phyloP scores from a whole-genome alignment of 1,140 invertebrate genomes.

The Nasonia vitripennis region DNA sequence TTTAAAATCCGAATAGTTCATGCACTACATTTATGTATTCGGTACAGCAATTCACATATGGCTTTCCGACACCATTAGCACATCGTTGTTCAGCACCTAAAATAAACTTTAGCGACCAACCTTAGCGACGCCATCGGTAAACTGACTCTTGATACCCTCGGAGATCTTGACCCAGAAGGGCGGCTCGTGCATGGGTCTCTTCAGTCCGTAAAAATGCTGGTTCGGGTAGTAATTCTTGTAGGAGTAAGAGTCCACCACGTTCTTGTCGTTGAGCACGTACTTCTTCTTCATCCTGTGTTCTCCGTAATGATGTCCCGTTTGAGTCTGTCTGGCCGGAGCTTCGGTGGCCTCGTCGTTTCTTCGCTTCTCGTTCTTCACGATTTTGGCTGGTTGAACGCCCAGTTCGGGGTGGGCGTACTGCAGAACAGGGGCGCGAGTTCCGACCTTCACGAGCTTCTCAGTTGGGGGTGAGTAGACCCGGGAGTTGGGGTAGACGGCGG shows the following conservation, averaged over 20 bases:
- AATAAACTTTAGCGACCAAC: conserved; percentile 51
- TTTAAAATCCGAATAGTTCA: neutral
- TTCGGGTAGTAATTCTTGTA: conserved; percentile 70
- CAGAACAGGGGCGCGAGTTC: conserved; percentile 82
- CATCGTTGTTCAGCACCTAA: too few species aligned
- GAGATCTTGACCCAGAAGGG: conserved; percentile 84
- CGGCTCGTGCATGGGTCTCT: conserved; percentile 70
- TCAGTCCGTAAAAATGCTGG: conserved; percentile 69
- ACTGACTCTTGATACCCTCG: conserved; percentile 82
- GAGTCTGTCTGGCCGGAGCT: neutral
- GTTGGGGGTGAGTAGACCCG: conserved; percentile 78
- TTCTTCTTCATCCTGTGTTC: conserved; percentile 72
- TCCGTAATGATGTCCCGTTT: conserved; percentile 50
- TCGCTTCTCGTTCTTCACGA: conserved; percentile 74
- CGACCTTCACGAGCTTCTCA: conserved; percentile 78
- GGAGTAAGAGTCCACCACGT: conserved; percentile 65
- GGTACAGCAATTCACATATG: too few species aligned
- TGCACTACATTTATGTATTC: too few species aligned
- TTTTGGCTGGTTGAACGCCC: conserved; percentile 83
- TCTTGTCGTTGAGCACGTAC: conserved; percentile 68
- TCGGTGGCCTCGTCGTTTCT: conserved; percentile 67
- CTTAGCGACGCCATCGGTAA: conserved; percentile 81
- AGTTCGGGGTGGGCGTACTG: conserved; percentile 87
- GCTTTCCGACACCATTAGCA: too few species aligned
- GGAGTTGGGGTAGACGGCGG: conserved; percentile 79